Percentiles rank a stretch among this genome's conserved stretches.
phyloP scores from a whole-genome alignment of 2,113 vertebrate genomes.

The Hymenochirus boettgeri region DNA sequence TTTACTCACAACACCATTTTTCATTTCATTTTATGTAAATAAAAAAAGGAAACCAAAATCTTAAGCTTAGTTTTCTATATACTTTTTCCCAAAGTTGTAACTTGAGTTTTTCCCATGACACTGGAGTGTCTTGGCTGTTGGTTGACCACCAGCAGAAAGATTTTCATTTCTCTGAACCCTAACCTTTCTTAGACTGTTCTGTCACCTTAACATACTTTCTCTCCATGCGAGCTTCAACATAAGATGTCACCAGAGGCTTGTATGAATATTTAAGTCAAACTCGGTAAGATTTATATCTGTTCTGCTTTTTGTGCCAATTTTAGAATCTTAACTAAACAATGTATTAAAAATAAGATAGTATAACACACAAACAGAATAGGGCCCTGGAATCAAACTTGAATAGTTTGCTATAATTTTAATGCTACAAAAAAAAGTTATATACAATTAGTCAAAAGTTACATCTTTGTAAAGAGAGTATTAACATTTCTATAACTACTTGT shows the following conservation, averaged over 20 bases:
- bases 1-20: neutral
- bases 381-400: no score
- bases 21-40: no score
- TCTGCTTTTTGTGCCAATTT: conserved; percentile 64
- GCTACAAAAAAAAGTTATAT: no score
- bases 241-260: conserved; percentile 77
- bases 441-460: no score
- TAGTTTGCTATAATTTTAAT: no score
- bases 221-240: conserved; percentile 66
- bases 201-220: conserved; percentile 66
- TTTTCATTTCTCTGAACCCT: conserved; percentile 63
- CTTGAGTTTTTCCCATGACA: conserved; percentile 72
- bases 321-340: conserved; percentile 69
- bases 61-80: neutral
- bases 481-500: no score
- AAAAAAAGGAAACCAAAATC: no score
- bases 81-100: conserved; percentile 63
- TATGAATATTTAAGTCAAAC: conserved; percentile 74
- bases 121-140: conserved; percentile 64
- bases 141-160: conserved; percentile 64
- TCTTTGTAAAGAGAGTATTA: no score
- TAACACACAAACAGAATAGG: no score
- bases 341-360: conserved; percentile 14
- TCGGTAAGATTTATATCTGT: conserved; percentile 71
- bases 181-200: conserved; percentile 65